phyloP scores from a whole-genome alignment of 2,113 vertebrate genomes.

The Equus quagga region DNA sequence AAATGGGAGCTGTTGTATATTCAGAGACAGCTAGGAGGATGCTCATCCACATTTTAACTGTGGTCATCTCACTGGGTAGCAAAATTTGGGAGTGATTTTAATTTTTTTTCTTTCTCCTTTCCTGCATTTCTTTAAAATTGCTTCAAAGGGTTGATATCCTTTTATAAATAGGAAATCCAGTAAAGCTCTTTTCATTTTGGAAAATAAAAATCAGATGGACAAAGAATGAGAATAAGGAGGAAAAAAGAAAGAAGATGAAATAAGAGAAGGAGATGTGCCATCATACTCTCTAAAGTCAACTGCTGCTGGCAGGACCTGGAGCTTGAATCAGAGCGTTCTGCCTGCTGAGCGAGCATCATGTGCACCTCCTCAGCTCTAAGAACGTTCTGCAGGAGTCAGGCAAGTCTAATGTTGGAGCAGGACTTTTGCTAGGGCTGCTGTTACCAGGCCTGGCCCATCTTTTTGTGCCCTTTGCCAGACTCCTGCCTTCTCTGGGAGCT shows the following conservation, averaged over 20 bases:
- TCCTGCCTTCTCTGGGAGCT: neutral
- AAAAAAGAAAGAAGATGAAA: neutral
- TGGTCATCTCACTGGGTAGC: neutral
- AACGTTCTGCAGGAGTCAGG: neutral
- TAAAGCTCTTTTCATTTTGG: neutral
- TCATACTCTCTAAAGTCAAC: neutral
- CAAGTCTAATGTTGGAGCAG: neutral
- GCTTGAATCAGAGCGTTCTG: neutral
- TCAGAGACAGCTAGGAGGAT: neutral
- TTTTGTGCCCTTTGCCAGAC: neutral
- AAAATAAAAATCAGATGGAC: neutral
- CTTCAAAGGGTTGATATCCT: neutral
- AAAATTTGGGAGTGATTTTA: neutral
- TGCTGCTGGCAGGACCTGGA: neutral
- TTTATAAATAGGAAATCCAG: conserved; percentile 27
- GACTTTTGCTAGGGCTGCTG: neutral
- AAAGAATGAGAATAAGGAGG: neutral
- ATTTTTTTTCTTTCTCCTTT: neutral
- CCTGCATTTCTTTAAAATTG: neutral
- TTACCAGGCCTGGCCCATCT: neutral
- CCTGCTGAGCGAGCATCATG: fast-evolving
- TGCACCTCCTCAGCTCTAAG: neutral
- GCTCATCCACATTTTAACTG: neutral
- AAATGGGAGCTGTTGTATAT: neutral
- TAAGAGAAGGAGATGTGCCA: neutral